These are phyloP conservation scores for Tapirus indicus DNA, from an alignment of 2,797 vertebrate genomes.

Conservation along the genomic window DNA sequence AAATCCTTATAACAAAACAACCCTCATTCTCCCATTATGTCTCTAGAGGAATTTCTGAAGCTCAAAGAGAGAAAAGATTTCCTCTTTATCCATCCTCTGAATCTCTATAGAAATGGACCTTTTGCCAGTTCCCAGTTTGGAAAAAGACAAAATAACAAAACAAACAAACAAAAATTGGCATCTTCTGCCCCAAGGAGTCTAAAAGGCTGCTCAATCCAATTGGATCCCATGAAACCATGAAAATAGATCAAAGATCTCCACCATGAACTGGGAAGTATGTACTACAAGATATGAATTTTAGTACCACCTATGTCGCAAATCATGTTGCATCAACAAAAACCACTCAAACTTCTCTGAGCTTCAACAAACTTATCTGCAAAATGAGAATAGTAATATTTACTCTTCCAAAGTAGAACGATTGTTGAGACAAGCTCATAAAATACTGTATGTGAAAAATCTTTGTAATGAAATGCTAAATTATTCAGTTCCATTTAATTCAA, in stretches of 20 bases:
- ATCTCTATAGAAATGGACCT: background rate
- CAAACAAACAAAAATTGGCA: background rate
- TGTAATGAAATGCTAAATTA: background rate
- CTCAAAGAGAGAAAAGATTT: conserved; percentile 48
- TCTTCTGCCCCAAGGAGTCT: background rate
- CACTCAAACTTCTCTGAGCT: background rate
- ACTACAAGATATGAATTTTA: background rate
- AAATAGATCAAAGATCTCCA: background rate
- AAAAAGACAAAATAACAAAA: conserved; percentile 32
- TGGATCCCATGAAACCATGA: background rate
- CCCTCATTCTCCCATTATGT: background rate
- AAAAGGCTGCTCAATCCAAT: background rate
- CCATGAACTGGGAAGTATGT: background rate
- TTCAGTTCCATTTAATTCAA: conserved; percentile 11
- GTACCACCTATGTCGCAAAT: background rate
- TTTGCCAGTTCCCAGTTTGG: background rate
- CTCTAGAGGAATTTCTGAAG: conserved; percentile 56
- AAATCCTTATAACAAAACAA: conserved; percentile 77
- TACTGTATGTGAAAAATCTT: background rate
- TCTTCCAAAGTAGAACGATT: background rate
- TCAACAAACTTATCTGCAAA: conserved; percentile 8
- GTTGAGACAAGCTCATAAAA: background rate
- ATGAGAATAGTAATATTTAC: background rate
- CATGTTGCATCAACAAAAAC: background rate
- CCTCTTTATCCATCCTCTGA: background rate